phyloP scores from a whole-genome alignment of 2,113 vertebrate species.

The Ascaphus truei region DNA sequence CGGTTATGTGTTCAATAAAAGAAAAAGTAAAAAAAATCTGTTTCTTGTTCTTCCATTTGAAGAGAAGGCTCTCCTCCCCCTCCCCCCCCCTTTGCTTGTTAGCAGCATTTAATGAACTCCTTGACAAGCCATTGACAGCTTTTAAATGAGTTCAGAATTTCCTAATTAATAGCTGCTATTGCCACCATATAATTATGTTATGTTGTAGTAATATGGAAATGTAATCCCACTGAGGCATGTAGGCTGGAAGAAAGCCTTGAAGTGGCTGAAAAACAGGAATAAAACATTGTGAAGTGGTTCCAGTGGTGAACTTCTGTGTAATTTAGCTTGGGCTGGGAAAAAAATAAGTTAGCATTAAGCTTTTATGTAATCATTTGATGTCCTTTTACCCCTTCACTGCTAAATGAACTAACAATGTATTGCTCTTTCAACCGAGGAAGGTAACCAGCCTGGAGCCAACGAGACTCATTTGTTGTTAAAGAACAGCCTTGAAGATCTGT shows the following conservation, averaged over 20 bases:
- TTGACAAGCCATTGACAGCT: slow-evolving; percentile 30
- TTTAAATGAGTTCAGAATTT: slow-evolving; percentile 25
- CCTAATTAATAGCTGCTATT: slow-evolving; percentile 23
- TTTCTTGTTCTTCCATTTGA: no score
- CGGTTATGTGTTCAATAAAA: no score
- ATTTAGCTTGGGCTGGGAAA: background rate
- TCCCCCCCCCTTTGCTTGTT: slow-evolving; percentile 3
- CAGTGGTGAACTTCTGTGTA: background rate
- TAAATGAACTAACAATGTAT: background rate
- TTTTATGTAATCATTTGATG: background rate
- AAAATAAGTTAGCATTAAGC: background rate
- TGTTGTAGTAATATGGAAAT: slow-evolving; percentile 26
- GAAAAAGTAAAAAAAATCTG: no score
- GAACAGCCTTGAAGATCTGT: background rate
- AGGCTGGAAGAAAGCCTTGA: background rate
- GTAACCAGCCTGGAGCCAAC: background rate
- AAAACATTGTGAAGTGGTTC: background rate
- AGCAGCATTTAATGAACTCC: slow-evolving; percentile 23
- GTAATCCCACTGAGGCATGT: background rate
- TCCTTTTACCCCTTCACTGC: background rate
- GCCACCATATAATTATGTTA: slow-evolving; percentile 18
- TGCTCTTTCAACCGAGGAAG: background rate
- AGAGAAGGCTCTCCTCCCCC: no score
- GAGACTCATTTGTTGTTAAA: background rate
- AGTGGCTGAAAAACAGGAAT: slow-evolving; percentile 15